These are phyloP conservation scores for Aselliscus stoliczkanus DNA, from an alignment of 2,797 vertebrate species.

Conservation along the genomic window DNA sequence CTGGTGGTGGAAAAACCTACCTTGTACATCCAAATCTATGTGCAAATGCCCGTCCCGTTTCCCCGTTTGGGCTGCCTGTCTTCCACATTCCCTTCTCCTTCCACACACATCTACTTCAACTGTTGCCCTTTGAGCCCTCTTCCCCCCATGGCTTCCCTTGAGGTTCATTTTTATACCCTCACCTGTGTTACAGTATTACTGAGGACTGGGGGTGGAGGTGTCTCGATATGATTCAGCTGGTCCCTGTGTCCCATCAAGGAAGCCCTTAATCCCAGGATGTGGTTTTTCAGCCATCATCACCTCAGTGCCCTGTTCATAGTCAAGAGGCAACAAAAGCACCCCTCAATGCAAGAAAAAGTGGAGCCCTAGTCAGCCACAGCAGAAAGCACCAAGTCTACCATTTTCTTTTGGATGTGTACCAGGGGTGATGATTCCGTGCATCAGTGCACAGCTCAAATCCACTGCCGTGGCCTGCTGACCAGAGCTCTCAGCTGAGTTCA, in stretches of 20 bases:
- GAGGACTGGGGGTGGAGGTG: background rate
- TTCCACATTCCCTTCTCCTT: background rate
- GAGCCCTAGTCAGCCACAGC: background rate
- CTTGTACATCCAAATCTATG: background rate
- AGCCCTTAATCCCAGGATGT: background rate
- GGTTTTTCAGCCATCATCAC: conserved; percentile 1
- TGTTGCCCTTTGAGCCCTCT: background rate
- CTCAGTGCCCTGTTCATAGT: background rate
- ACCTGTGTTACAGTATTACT: background rate
- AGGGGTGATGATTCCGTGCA: background rate
- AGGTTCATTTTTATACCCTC: background rate
- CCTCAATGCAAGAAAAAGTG: background rate
- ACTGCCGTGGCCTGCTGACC: background rate
- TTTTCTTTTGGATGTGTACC: background rate
- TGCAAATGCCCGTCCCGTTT: background rate
- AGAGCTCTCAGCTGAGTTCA: background rate
- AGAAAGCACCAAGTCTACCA: background rate
- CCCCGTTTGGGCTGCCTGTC: background rate
- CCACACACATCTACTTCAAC: background rate
- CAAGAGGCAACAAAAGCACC: background rate
- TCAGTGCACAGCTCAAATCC: background rate
- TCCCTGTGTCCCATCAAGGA: background rate
- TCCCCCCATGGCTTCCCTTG: background rate
- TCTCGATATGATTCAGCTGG: conserved; percentile 2
- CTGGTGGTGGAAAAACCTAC: background rate